These are phyloP conservation scores for Matsumurasca onukii DNA, from an alignment of 1,140 invertebrate species.

Conservation along the genomic window DNA sequence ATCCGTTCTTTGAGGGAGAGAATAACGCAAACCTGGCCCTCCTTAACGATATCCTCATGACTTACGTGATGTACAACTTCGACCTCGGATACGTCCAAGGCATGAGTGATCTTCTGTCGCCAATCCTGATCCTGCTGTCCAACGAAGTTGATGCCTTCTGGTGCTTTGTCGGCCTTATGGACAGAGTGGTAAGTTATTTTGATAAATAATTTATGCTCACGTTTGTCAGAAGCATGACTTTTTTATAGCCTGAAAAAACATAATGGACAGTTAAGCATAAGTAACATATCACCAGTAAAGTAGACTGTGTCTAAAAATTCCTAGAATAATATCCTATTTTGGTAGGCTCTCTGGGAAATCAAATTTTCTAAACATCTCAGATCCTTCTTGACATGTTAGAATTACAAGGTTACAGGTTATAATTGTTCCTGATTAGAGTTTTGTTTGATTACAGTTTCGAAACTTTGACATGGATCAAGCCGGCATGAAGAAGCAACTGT, in stretches of 20 bases:
- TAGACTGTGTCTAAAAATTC: no score
- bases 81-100: conserved; percentile 95
- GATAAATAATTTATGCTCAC: no score
- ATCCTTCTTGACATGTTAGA: no score
- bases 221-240: no score
- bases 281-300: no score
- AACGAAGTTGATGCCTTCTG: conserved; percentile 97
- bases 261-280: no score
- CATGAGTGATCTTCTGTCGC: conserved; percentile 96
- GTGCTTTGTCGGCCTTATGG: conserved; percentile 99
- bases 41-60: conserved; percentile 94
- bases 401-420: no score
- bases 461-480: conserved; percentile 98
- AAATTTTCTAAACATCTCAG: no score
- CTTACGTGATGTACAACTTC: conserved; percentile 99
- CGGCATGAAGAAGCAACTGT: conserved; percentile 93
- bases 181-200: conserved; percentile 75
- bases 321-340: no score
- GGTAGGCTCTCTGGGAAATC: no score
- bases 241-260: no score
- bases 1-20: conserved; percentile 89
- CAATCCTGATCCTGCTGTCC: conserved; percentile 86
- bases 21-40: conserved; percentile 85
- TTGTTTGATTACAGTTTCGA: conserved; percentile 61
- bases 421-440: no score